Evolutionary conservation across 2,113 vertebrate species (phyloP).

Genomic region (Anoplopoma fimbria): DNA sequence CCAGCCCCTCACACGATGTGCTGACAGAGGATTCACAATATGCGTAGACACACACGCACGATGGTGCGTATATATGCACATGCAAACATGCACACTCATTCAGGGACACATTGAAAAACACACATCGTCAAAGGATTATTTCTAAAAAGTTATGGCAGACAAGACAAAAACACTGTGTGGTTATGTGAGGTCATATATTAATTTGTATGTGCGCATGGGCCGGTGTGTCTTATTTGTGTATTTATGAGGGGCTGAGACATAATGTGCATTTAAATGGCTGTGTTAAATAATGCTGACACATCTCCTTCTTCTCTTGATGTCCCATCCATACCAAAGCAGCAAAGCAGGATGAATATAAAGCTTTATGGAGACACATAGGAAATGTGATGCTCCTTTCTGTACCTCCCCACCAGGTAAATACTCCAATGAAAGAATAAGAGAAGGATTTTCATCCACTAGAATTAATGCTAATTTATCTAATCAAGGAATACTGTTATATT

Average conservation of each 20-base stretch:
- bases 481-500: slow-evolving; percentile 1
- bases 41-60: background rate
- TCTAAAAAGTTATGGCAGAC: slow-evolving; percentile 61
- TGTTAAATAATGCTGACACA: slow-evolving; percentile 77
- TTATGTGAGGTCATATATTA: slow-evolving; percentile 52
- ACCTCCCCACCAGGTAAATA: slow-evolving; percentile 20
- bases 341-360: slow-evolving; percentile 39
- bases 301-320: slow-evolving; percentile 59
- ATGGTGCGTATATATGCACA: slow-evolving; percentile 36
- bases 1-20: slow-evolving; percentile 73
- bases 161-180: slow-evolving; percentile 58
- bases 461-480: slow-evolving; percentile 3
- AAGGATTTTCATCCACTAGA: slow-evolving; percentile 9
- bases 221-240: slow-evolving; percentile 40
- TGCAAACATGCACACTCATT: background rate
- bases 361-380: slow-evolving; percentile 51
- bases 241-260: slow-evolving; percentile 55
- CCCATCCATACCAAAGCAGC: slow-evolving; percentile 59
- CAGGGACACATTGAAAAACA: slow-evolving; percentile 2
- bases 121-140: slow-evolving; percentile 68
- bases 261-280: slow-evolving; percentile 75
- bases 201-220: slow-evolving; percentile 41
- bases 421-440: slow-evolving; percentile 1
- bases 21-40: slow-evolving; percentile 74
- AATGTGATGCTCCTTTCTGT: slow-evolving; percentile 41